Base-by-base conservation (phyloP, 2,113 vertebrate genomes). In the Nothocercus nigrocapillus region DNA sequence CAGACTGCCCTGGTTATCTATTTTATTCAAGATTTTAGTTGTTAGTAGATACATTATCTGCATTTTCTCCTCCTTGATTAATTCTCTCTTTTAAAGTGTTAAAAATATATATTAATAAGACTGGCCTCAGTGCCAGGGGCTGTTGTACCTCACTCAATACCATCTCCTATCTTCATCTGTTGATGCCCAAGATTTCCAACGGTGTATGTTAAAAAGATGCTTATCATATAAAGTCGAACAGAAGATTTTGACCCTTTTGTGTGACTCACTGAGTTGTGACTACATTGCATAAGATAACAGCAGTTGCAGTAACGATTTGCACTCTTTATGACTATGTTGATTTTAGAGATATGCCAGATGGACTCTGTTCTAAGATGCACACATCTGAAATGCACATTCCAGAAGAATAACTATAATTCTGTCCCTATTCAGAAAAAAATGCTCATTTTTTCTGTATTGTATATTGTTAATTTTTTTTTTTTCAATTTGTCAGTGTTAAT, bases 171-270 rank as follows among this genome's bases (percentile, higher is more conserved):
- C 59, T 87, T 0, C 5, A 44, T 19, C 81, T 51, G 67, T 7
- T 79, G 89, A 80, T 15, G 47, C 13, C 27, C 40, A 62, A 66
- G 59, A 32, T 88, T 70, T 67, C 78, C 47, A 54, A 82, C 74
- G 4, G 49, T 80, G 62, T 82, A 32, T 67, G 44, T 25, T 93
- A 82, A 85, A 81, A 79, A 94, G 94, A 89, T 74, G 74, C 27
- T 80, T 95, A 89, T 91, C 91, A 85, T 32, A 69, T 66, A 34
- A 87, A 82, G 49, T 76, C 61, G 93, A 95, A 95, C 89, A 89
- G 67, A 88, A 95, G 93, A 89, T 87, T 96, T 58, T 95, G 94
- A 91, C 91, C 94, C 89, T 82, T 91, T 85, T 22, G 58, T n/a
- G 18, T 95, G 94, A 91, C 84, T 95, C 87, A 91, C 76, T 91